Conservation (phyloP, 2,797 vertebrate species). For the Phrynocephalus forsythii region DNA sequence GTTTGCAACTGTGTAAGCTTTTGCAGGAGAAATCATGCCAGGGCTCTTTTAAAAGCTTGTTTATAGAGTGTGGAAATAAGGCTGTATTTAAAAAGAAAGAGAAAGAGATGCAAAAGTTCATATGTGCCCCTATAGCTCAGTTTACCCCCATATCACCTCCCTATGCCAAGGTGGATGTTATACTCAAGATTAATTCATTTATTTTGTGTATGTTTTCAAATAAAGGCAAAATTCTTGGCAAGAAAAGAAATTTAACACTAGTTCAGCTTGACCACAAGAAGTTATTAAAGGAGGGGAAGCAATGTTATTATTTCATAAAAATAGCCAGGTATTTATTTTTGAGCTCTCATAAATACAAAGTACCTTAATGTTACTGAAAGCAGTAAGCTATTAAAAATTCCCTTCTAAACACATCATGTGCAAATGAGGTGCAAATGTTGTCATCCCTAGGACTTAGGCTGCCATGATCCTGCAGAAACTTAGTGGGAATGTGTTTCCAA, state of each 20-base stretch:
- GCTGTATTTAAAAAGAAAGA: conserved; percentile 12
- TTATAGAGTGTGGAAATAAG: conserved; percentile 30
- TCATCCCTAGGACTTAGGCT: background rate
- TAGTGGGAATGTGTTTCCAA: background rate
- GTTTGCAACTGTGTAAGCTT: background rate
- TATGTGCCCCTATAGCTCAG: conserved; percentile 6
- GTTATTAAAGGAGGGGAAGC: conserved; percentile 8
- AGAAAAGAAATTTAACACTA: conserved; percentile 1
- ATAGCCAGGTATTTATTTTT: conserved; percentile 1
- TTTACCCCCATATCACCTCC: background rate
- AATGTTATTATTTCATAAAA: conserved; percentile 36
- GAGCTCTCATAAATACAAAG: conserved; percentile 19
- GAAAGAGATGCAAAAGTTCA: background rate
- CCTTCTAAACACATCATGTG: conserved; percentile 14
- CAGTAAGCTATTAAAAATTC: conserved; percentile 23
- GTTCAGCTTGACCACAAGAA: conserved; percentile 13
- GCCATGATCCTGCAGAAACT: background rate
- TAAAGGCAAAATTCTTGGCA: conserved; percentile 6
- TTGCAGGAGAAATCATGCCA: background rate
- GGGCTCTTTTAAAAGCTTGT: conserved; percentile 7
- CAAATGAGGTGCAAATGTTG: conserved; percentile 9
- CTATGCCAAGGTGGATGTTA: background rate
- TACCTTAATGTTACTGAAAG: background rate
- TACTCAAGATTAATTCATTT: background rate
- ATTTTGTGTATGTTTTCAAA: conserved; percentile 3